Conservation (phyloP, 2,888 invertebrate genomes). For the Drosophila leonis region DNA sequence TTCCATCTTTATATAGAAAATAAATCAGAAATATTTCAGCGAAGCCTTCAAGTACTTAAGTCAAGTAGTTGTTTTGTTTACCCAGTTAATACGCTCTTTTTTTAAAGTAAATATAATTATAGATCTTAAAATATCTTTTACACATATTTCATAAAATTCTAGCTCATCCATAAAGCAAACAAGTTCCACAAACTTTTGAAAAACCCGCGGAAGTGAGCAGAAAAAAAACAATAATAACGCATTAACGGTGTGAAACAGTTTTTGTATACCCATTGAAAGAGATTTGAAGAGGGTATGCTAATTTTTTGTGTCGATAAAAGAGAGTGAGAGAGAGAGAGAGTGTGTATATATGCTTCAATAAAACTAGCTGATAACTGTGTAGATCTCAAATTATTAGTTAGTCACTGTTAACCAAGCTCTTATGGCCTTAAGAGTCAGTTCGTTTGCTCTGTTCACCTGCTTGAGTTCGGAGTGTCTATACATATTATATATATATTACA, state of each 20-base stretch:
- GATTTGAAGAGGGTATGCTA: neutral
- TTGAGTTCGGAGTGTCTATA: too few relatives aligned
- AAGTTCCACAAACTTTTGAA: conserved; percentile 37
- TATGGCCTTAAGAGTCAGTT: too few relatives aligned
- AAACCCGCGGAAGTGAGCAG: conserved; percentile 69
- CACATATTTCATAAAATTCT: neutral
- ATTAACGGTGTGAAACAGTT: conserved; percentile 60
- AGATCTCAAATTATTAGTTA: too few relatives aligned
- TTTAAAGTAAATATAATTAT: conserved; percentile 7
- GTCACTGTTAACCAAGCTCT: too few relatives aligned
- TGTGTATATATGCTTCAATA: neutral
- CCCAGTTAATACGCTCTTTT: neutral
- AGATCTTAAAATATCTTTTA: conserved; percentile 11
- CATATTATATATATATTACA: too few relatives aligned
- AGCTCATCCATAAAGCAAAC: conserved; percentile 27
- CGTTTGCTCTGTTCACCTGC: too few relatives aligned
- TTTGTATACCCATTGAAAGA: conserved; percentile 20
- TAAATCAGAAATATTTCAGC: neutral
- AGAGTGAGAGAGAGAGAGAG: too few relatives aligned
- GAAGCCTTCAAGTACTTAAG: neutral
- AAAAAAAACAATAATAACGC: conserved; percentile 9
- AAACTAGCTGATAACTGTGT: too few relatives aligned
- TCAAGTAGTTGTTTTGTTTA: neutral
- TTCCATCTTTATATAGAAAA: neutral
- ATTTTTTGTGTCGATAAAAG: neutral